Base-by-base conservation (phyloP, 2,888 invertebrate species). In the Trissoscelio sp. region DNA sequence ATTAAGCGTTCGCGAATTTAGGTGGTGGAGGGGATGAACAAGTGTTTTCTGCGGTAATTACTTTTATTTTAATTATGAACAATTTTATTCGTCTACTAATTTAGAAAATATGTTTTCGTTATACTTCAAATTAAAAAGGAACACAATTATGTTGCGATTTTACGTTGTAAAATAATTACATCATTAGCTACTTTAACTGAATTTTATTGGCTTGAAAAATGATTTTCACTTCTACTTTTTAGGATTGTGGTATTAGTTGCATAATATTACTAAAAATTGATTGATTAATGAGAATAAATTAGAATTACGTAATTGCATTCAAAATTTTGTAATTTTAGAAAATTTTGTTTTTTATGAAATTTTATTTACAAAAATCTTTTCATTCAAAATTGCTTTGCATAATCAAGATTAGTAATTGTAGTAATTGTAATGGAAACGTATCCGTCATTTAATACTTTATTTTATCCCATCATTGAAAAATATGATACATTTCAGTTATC, bases 41-140 rank as follows among this genome's bases (percentile, higher is more conserved):
- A 55, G 39, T 55, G 28, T 62, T 62, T 67, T 62, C 5, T 37
- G n/a, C n/a, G n/a, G 44, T 53, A 69, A 55, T 73, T 73, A 46
- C 20, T 51, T 53, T 62, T 31, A 46, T 34, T 48, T 14, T 58
- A 60, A 22, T 34, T 34, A 34, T 37, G n/a, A 9, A 37, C 0
- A 11, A 7, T 9, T 3, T 0, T 37, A 37, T 37, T 2, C n/a
- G 3, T n/a, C 4, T 37, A 34, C 9, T 11, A 2, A 37, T 9
- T n/a, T 37, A 4, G 2, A 37, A 37, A n/a, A n/a, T 0, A 31
- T 31, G 1, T 31, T 31, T 1, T 7, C 9, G 6, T 31, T 9
- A 2, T 0, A 31, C 9, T 31, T 31, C 9, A 31, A 1, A 31
- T 31, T 31, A 1, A 1, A 31, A 1, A 1, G 9, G 6, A 31